Evolutionary conservation across 2,888 invertebrate species (phyloP), one percentile per base, ranked within the genome.

Genomic region (Entomobrya proxima): DNA sequence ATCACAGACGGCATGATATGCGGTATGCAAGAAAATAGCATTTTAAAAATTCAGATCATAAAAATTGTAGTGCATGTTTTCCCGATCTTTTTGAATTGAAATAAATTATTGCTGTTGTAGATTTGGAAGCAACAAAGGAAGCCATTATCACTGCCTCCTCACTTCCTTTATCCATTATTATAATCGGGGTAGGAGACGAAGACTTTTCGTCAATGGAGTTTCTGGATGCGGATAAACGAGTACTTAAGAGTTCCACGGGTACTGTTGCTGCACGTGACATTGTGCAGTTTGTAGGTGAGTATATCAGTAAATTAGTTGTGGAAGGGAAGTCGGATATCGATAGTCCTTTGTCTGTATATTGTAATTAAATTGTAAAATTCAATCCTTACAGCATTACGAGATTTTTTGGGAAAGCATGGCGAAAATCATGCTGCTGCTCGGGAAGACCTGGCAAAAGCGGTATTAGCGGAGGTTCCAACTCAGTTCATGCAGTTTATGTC

Each of bases 181-280:
- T 93, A 85, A 87, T 94, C 47, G 94, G 94, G 13, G 93, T 94
- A 74, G 94, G 94, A n/a, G 92, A 93, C 89, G 94, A 94, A 37
- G 93, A 94, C 89, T 94, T 94, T 91, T 92, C 92, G 64, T 93
- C 93, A 11, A 94, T 94, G 94, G 93, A 94, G 88, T 93, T 93
- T 87, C 90, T 94, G 67, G 94, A 94, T 91, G 93, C 93, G 24
- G 94, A 94, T 91, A 92, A 91, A 0, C 90, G 91, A 2, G 91
- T 91, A 5, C 85, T 92, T 32, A 89, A 89, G 40, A 72, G 81
- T 5, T 58, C 82, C n/a, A 86, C 81, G 15, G 93, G 93, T 0
- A 90, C 91, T 37, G 90, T 91, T 84, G 94, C 94, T 32, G 92
- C 92, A 50, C 91, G 94, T 79, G 94, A 94, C 91, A 94, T 94